Conservation (phyloP, 1,140 invertebrate genomes). For the Micrasema minimum region DNA sequence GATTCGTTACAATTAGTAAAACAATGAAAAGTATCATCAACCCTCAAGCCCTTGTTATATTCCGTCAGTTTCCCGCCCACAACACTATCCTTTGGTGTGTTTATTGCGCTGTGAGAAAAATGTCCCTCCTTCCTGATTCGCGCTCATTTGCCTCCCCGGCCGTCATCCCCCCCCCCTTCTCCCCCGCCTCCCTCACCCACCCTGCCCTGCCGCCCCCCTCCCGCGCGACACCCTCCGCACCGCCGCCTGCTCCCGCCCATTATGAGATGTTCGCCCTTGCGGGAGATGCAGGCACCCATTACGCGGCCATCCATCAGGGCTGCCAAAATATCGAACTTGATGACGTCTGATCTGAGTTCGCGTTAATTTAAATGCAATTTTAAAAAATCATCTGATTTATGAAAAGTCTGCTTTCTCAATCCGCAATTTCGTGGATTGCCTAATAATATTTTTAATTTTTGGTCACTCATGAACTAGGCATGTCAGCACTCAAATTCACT, state of each 20-base stretch:
- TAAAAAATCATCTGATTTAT: no score
- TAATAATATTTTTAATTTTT: no score
- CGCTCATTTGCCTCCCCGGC: conserved; percentile 40
- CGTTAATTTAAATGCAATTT: no score
- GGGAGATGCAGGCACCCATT: conserved; percentile 45
- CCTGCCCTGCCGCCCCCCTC: conserved; percentile 2
- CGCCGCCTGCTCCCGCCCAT: conserved; percentile 13
- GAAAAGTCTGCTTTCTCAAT: no score
- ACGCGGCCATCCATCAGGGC: conserved; percentile 38
- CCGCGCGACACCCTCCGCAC: neutral
- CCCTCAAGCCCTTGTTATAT: no score
- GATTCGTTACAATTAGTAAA: no score
- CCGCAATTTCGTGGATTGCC: no score
- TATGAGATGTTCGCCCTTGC: conserved; percentile 45
- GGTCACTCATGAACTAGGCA: no score
- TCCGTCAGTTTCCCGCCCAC: neutral
- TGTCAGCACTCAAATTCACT: no score
- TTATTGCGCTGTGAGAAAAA: conserved; percentile 38
- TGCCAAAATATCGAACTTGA: conserved; percentile 2
- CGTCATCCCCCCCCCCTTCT: neutral
- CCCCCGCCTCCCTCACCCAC: neutral
- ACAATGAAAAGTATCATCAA: no score
- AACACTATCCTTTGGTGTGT: conserved; percentile 18
- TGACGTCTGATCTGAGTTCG: no score
- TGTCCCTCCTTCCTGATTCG: conserved; percentile 37